Conservation (phyloP, 2,113 vertebrate genomes). For the Ctenomys sociabilis region DNA sequence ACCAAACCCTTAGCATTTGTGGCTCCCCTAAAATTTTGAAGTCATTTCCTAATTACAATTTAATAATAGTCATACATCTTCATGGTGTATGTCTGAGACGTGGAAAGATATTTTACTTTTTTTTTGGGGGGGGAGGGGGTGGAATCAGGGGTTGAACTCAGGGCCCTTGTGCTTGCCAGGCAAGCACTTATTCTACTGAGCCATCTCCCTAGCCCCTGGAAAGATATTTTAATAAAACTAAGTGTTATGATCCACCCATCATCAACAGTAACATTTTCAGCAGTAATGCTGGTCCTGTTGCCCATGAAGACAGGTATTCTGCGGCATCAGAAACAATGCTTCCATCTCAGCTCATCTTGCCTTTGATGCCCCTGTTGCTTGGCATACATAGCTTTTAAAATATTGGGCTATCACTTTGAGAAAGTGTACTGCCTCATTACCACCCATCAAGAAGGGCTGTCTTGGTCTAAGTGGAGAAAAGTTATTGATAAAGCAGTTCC, state of each 20-base stretch:
- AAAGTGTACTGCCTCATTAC: background rate
- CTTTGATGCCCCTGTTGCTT: conserved; percentile 35
- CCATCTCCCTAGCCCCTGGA: too few species aligned
- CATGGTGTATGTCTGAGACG: background rate
- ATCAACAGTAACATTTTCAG: background rate
- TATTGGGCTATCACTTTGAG: background rate
- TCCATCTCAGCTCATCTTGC: background rate
- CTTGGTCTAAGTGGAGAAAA: background rate
- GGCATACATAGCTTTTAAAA: background rate
- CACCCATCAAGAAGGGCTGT: background rate
- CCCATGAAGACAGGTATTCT: background rate
- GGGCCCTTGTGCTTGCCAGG: too few species aligned
- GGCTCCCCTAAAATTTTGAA: conserved; percentile 14
- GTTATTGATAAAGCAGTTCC: background rate
- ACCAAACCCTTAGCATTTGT: background rate
- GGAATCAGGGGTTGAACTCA: too few species aligned
- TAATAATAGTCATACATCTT: conserved; percentile 49
- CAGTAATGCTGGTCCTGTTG: background rate
- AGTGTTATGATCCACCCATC: background rate
- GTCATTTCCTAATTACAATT: conserved; percentile 44
- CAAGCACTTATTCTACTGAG: too few species aligned
- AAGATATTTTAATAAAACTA: conserved; percentile 47
- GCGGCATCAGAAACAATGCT: background rate
- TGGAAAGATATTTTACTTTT: conserved; percentile 7
- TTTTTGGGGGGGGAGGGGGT: too few species aligned